Conservation (phyloP, 2,113 vertebrate genomes). For the Oplegnathus fasciatus region DNA sequence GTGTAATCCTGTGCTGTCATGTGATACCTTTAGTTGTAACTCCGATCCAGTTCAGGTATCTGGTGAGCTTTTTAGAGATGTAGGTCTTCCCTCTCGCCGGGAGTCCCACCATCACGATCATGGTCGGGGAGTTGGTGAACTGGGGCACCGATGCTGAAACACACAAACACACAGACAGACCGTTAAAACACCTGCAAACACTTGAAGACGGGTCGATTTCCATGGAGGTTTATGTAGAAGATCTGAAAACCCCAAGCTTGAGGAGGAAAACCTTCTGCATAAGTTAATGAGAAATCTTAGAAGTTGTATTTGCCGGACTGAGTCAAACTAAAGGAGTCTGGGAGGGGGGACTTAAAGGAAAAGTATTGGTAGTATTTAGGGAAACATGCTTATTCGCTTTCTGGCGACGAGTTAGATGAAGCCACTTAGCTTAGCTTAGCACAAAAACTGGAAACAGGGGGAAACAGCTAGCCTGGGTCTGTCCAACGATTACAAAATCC, state of each 20-base stretch:
- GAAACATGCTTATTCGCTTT: too few relatives aligned
- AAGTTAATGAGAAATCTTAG: not conserved
- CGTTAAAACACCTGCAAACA: too few relatives aligned
- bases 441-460: too few relatives aligned
- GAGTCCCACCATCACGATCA: conserved; percentile 93
- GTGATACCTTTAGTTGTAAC: conserved; percentile 89
- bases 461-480: too few relatives aligned
- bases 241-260: not conserved
- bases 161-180: conserved; percentile 18
- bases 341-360: too few relatives aligned
- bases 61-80: conserved; percentile 92
- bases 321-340: not conserved
- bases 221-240: not conserved
- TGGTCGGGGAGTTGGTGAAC: conserved; percentile 93
- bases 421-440: too few relatives aligned
- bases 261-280: not conserved
- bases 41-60: conserved; percentile 95
- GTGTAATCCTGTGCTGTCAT: not conserved
- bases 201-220: not conserved
- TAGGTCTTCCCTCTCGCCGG: conserved; percentile 93
- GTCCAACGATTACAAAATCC: too few relatives aligned
- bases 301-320: not conserved
- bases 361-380: too few relatives aligned
- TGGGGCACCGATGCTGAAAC: conserved; percentile 90
- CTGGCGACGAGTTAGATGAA: too few relatives aligned